Percentiles rank a stretch among this genome's conserved stretches.
These are phyloP conservation scores for Lepidotrigona ventralis DNA, from an alignment of 1,140 invertebrate species.

Conservation along the genomic window DNA sequence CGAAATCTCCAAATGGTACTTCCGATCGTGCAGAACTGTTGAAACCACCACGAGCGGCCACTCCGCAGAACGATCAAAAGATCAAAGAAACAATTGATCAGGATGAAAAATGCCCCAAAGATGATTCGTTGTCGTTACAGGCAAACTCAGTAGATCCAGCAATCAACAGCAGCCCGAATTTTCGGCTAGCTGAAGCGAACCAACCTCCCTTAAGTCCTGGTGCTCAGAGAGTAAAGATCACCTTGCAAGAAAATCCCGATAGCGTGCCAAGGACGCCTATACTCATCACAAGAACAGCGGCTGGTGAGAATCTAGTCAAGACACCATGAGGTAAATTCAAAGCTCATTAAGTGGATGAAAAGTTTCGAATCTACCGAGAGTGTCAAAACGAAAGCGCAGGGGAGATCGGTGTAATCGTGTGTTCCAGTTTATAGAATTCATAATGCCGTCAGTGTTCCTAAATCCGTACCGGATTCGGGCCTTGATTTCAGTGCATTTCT, in stretches of 20 bases:
- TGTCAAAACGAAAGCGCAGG: too few species aligned
- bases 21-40: slow-evolving; percentile 67
- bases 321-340: slow-evolving; percentile 62
- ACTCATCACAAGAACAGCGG: slow-evolving; percentile 75
- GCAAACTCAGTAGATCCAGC: slow-evolving; percentile 31
- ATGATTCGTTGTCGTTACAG: slow-evolving; percentile 55
- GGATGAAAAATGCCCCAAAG: slow-evolving; percentile 55
- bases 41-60: slow-evolving; percentile 71
- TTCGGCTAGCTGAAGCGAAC: slow-evolving; percentile 21
- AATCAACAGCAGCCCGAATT: slow-evolving; percentile 42
- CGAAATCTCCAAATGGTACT: slow-evolving; percentile 28
- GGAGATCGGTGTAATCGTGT: background rate
- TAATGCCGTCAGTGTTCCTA: slow-evolving; percentile 53
- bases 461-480: background rate
- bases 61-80: slow-evolving; percentile 1
- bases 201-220: slow-evolving; percentile 72
- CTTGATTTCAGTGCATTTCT: slow-evolving; percentile 33
- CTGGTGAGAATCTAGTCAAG: slow-evolving; percentile 78
- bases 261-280: slow-evolving; percentile 78
- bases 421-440: slow-evolving; percentile 15
- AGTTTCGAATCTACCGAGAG: background rate
- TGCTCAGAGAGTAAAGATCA: slow-evolving; percentile 78
- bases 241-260: slow-evolving; percentile 77
- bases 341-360: background rate
- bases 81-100: slow-evolving; percentile 32